A percentile compares a stretch with the other conserved stretches of the same genome.
Conservation (phyloP, 2,888 invertebrate genomes). For the Lucinisca nassula region DNA sequence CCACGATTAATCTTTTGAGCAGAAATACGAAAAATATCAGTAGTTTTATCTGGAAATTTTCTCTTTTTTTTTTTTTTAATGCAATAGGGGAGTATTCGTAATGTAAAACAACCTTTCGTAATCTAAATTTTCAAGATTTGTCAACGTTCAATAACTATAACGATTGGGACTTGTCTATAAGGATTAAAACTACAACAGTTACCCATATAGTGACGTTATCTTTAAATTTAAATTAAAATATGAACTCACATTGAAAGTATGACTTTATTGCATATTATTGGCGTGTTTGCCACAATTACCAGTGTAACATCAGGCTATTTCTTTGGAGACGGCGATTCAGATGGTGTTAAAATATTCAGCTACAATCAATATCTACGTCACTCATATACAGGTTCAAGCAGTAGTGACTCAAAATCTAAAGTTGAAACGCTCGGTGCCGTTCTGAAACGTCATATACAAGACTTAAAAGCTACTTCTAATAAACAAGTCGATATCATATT, state of each 20-base stretch:
- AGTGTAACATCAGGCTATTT: neutral
- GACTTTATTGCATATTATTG: neutral
- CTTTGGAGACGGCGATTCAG: neutral
- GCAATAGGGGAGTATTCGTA: too few species aligned
- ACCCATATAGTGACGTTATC: neutral
- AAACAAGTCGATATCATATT: slow-evolving; percentile 91
- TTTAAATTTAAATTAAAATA: neutral
- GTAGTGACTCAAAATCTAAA: slow-evolving; percentile 86
- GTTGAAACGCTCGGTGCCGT: slow-evolving; percentile 90
- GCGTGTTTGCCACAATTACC: neutral
- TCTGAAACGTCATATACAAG: slow-evolving; percentile 90
- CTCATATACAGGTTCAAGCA: slow-evolving; percentile 34
- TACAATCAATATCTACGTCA: slow-evolving; percentile 56
- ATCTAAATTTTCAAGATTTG: neutral
- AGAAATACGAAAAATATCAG: too few species aligned
- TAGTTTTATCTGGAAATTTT: too few species aligned
- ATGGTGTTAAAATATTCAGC: slow-evolving; percentile 44
- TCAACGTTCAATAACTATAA: neutral
- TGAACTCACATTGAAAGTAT: neutral
- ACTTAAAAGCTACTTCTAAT: slow-evolving; percentile 88
- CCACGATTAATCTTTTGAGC: too few species aligned
- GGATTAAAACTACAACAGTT: neutral
- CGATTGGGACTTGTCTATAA: neutral
- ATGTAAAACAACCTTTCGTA: too few species aligned
- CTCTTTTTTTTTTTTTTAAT: too few species aligned